Conservation (phyloP, 2,888 invertebrate species). For the Microplitis deprimator region DNA sequence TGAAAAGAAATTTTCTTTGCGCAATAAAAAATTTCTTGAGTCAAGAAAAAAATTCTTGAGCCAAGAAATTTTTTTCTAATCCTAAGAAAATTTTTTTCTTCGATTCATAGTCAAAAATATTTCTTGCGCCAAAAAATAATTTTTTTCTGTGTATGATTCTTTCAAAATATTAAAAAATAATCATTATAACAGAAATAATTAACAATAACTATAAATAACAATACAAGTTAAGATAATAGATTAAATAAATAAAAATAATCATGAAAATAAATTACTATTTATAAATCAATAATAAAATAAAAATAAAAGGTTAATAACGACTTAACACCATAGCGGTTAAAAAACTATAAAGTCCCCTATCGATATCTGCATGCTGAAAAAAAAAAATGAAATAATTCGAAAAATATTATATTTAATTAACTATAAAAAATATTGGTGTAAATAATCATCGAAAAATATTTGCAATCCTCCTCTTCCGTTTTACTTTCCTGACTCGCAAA, state of each 20-base stretch:
- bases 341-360: slow-evolving; percentile 68
- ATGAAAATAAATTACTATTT: slow-evolving; percentile 50
- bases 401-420: slow-evolving; percentile 24
- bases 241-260: slow-evolving; percentile 63
- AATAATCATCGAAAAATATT: slow-evolving; percentile 18
- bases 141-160: neutral
- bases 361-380: slow-evolving; percentile 58
- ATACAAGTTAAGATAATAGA: slow-evolving; percentile 67
- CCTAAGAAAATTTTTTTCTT: no score
- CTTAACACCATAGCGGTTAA: slow-evolving; percentile 65
- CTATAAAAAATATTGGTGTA: neutral
- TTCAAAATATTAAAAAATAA: slow-evolving; percentile 52
- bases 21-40: no score
- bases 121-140: neutral
- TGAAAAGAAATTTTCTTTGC: no score
- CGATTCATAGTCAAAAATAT: no score
- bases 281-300: slow-evolving; percentile 37
- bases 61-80: no score
- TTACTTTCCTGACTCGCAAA: slow-evolving; percentile 39
- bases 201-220: slow-evolving; percentile 67
- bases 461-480: slow-evolving; percentile 42
- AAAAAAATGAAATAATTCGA: slow-evolving; percentile 39
- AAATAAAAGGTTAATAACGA: slow-evolving; percentile 56
- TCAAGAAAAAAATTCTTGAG: no score
- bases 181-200: slow-evolving; percentile 65